Evolutionary conservation across 2,888 invertebrate species (phyloP), one percentile per base, ranked within the genome.

Genomic region (Dasysyrphus tricinctus): DNA sequence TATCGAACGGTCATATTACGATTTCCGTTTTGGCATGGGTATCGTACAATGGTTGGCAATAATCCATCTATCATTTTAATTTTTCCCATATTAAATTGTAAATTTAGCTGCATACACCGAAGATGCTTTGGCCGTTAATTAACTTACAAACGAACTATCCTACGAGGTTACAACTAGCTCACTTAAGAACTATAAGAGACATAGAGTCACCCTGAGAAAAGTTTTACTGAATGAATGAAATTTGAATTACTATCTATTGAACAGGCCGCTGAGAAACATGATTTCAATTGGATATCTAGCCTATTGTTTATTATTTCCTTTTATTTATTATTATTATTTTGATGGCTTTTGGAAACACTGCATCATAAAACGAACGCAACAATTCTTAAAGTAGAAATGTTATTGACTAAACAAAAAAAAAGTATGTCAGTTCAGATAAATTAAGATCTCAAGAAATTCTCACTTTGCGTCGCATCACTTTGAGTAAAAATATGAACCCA

Each of bases 51-150:
- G 49, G 11, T 79, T 63, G 9, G 51, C 47, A 70, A 72, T 70
- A 69, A 72, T 72, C 59, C 49, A 69, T 82, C 74, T 63, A 65
- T 80, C 54, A 79, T 67, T 61, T 51, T 47, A 37, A 84, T 76
- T 59, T 75, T 73, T 85, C 85, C 57, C 81, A 81, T 85, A 85
- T 69, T 67, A 74, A 83, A 70, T 49, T 61, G 11, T 73, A 14
- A 57, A 81, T 42, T 57, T 67, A 19, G 37, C 2, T 42, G 34
- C 12, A 61, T 67, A 56, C 16, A 12, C 37, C 49, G 19, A 59
- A 65, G 44, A 37, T 51, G 42, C 24, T 63, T 63, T 24, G 57
- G n/a, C 73, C 24, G 51, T 82, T 44, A 82, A 82, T 67, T 72
- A 76, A 42, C 54, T 34, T 54, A 67, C 42, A 69, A 75, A 51